A percentile compares a stretch with the other conserved stretches of the same genome.
Evolutionary conservation across 1,140 invertebrate species (phyloP).

Genomic region (Homalodisca vitripennis): DNA sequence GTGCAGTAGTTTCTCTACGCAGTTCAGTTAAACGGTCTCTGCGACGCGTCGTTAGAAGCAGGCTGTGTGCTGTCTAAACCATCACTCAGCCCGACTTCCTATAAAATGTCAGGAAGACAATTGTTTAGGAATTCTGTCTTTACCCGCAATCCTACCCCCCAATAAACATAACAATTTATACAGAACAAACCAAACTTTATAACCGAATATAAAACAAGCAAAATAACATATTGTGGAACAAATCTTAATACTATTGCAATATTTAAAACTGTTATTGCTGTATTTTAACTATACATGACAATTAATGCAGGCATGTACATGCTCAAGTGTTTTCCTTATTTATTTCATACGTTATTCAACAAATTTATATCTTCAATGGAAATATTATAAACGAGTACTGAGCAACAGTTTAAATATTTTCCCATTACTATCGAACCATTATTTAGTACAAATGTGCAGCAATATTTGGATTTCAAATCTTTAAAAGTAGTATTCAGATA

Average conservation of each 20-base stretch:
- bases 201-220: not conserved
- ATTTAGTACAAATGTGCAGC: no score
- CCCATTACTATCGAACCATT: no score
- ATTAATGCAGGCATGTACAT: not conserved
- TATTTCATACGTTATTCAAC: not conserved
- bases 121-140: slow-evolving; percentile 39
- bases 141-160: slow-evolving; percentile 25
- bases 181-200: not conserved
- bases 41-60: slow-evolving; percentile 33
- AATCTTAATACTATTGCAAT: no score
- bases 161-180: not conserved
- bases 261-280: no score
- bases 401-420: no score
- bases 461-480: no score
- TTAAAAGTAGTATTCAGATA: no score
- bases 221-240: no score
- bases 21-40: slow-evolving; percentile 32
- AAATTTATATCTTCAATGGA: not conserved
- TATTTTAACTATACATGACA: not conserved
- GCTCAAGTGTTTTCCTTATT: not conserved
- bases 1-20: slow-evolving; percentile 30
- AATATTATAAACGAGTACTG: no score
- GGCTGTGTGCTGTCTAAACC: slow-evolving; percentile 43
- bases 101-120: slow-evolving; percentile 57
- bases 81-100: slow-evolving; percentile 54